These are phyloP conservation scores for Rynchops niger DNA, from an alignment of 2,113 vertebrate species.

Conservation along the genomic window DNA sequence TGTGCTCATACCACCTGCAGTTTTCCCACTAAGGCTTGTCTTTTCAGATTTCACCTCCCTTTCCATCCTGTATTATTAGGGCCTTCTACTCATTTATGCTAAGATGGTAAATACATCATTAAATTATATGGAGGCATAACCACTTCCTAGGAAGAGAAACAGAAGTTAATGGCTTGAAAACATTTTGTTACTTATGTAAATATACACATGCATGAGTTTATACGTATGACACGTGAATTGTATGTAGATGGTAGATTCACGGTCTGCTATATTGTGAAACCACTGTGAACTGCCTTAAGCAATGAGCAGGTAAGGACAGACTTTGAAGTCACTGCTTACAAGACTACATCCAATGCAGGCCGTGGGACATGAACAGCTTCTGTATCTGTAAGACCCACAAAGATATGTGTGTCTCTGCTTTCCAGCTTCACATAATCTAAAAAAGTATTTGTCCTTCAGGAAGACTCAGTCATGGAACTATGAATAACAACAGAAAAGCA, in stretches of 20 bases:
- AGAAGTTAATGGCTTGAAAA: neutral
- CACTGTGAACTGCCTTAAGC: neutral
- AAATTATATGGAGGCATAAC: neutral
- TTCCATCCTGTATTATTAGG: neutral
- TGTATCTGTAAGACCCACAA: neutral
- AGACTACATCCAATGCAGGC: neutral
- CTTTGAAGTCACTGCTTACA: neutral
- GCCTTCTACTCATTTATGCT: neutral
- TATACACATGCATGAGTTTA: rapidly evolving
- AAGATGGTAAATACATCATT: neutral
- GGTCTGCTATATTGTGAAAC: neutral
- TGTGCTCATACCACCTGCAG: neutral
- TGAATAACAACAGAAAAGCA: neutral
- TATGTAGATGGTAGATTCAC: neutral
- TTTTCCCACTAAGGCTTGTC: neutral
- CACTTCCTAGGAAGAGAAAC: neutral
- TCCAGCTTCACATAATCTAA: neutral
- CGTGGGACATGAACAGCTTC: neutral
- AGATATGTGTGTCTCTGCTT: neutral
- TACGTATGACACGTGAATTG: neutral
- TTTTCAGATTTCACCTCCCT: neutral
- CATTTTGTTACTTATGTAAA: neutral
- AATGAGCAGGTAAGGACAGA: neutral
- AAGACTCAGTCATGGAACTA: neutral
- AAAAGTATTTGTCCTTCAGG: neutral